Evolutionary conservation across 2,113 vertebrate species (phyloP).

Genomic region (Pica pica): DNA sequence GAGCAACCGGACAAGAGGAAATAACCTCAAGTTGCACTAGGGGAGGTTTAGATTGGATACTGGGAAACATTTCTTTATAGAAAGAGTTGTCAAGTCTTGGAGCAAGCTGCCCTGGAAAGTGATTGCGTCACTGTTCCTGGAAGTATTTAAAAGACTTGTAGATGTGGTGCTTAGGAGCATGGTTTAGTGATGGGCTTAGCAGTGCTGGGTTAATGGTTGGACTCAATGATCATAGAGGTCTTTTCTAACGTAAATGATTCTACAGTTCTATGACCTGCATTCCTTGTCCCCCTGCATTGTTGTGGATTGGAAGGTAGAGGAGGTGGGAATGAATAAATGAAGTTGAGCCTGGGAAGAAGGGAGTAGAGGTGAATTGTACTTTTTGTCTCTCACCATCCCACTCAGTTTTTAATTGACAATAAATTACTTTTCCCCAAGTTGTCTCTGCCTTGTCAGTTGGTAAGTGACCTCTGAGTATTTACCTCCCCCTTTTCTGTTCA

Average conservation of each 20-base stretch:
- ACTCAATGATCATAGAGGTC: background rate
- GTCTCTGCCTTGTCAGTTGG: background rate
- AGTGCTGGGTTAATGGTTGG: background rate
- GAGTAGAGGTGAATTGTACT: background rate
- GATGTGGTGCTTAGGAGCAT: background rate
- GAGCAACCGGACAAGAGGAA: background rate
- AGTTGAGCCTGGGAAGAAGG: background rate
- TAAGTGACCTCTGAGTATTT: background rate
- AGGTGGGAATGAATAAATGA: background rate
- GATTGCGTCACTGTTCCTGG: background rate
- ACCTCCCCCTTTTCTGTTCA: background rate
- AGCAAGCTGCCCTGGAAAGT: background rate
- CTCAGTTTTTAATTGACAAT: background rate
- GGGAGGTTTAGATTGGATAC: background rate
- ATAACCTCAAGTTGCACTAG: background rate
- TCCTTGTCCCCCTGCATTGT: background rate
- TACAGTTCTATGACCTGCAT: background rate
- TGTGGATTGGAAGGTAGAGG: background rate
- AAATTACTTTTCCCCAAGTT: background rate
- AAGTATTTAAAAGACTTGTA: background rate
- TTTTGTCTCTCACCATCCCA: background rate
- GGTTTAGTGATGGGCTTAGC: background rate
- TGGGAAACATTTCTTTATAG: background rate
- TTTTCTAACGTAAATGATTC: background rate
- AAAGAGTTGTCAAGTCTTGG: background rate